Conservation (phyloP, 2,888 invertebrate species). For the Latheticus oryzae region DNA sequence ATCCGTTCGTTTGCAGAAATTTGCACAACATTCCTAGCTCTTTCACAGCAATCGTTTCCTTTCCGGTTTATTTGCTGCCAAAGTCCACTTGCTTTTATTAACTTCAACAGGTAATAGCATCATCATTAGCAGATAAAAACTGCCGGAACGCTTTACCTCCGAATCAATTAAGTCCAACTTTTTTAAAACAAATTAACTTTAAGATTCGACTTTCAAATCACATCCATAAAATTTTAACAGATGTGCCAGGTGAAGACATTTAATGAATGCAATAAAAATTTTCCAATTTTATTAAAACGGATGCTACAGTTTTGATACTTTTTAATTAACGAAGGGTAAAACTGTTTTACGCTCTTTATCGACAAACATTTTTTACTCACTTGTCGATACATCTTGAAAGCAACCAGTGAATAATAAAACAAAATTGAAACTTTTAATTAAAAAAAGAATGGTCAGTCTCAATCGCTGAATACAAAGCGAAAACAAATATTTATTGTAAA, state of each 20-base stretch:
- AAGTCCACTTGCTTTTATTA: slow-evolving; percentile 18
- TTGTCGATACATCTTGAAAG: too few species aligned
- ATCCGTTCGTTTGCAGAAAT: slow-evolving; percentile 37
- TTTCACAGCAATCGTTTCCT: slow-evolving; percentile 26
- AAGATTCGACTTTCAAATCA: too few species aligned
- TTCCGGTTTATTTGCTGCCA: slow-evolving; percentile 22
- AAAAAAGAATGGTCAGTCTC: too few species aligned
- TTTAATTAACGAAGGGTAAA: slow-evolving; percentile 22
- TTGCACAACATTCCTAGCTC: slow-evolving; percentile 28
- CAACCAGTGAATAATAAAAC: too few species aligned
- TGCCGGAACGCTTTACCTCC: slow-evolving; percentile 1
- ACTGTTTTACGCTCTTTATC: background rate
- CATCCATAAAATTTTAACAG: too few species aligned
- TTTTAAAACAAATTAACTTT: slow-evolving; percentile 12
- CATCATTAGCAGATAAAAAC: slow-evolving; percentile 6
- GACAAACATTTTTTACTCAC: too few species aligned
- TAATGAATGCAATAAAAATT: slow-evolving; percentile 27
- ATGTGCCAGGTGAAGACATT: slow-evolving; percentile 23
- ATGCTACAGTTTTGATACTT: slow-evolving; percentile 22
- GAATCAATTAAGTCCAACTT: slow-evolving; percentile 13
- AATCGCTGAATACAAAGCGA: too few species aligned
- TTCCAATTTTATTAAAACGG: slow-evolving; percentile 20
- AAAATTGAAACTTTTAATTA: too few species aligned
- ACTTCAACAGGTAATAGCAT: slow-evolving; percentile 17
- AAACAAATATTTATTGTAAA: too few species aligned